Base-by-base conservation (phyloP, 2,888 invertebrate species). In the Caprella mutica region DNA sequence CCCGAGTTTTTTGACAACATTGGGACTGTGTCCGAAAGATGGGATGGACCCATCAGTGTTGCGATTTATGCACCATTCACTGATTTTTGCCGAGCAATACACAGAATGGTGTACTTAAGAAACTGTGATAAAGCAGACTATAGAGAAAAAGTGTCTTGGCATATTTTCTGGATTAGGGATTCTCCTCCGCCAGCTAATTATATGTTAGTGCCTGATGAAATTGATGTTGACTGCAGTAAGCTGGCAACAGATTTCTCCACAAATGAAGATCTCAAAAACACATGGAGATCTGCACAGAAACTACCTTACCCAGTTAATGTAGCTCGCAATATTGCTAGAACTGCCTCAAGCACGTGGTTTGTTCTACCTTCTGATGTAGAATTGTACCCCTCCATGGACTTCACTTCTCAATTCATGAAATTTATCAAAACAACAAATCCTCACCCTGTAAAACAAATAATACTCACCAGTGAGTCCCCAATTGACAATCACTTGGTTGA, bases 1-100 rank as follows among this genome's bases (percentile, higher is more conserved):
- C 88, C 82, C 74, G 87, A 89, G 67, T 92, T 89, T 76, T 79
- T 92, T 70, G 86, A 89, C 73, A 91, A 92, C 74, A 78, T 91
- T 68, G 80, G 83, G 71, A 86, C 88, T 61, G 76, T 93, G 68
- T 75, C 90, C 70, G 83, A 86, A 71, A 79, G 84, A 75, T 92
- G 91, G 91, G 80, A 81, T 71, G 89, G 88, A 1, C 91, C 91
- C 1, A 77, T 91, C 65, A 89, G 89, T 69, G 78, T 92, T 67
- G 86, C 90, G 3, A 78, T 92, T 69, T 87, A 89, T 74, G 85
- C 89, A 23, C 91, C 91, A 0, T 88, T 89, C 54, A 77, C 79
- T 4, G 92, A 92, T 73, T 82, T 90, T 71, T 74, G 78, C 55
- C 80, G 82, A 23, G 85, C 89, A 0, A 73, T 90, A 65, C 81